Conservation (phyloP, 2,113 vertebrate species). For the Heptranchias perlo region DNA sequence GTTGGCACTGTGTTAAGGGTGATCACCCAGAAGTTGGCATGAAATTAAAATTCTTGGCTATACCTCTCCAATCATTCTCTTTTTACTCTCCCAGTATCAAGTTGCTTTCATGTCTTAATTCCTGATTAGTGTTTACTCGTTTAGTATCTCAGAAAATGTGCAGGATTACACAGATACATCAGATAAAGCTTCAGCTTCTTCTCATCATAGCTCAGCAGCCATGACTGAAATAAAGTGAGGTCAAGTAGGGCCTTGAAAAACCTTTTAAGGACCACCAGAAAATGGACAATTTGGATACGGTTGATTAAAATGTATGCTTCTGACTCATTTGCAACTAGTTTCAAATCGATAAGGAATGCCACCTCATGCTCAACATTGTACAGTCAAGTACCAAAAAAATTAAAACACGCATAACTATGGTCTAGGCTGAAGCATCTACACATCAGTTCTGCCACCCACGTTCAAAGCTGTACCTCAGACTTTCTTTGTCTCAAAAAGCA, state of each 20-base stretch:
- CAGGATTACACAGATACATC: not conserved
- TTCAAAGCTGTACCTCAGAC: not conserved
- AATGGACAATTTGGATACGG: not conserved
- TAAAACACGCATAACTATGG: not conserved
- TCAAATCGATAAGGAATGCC: not conserved
- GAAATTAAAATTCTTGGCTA: not conserved
- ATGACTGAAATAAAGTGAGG: not conserved
- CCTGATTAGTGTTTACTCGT: not conserved
- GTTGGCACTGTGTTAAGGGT: not conserved
- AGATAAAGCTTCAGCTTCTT: not conserved
- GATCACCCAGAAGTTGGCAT: not conserved
- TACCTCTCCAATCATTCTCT: not conserved
- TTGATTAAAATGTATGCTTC: not conserved
- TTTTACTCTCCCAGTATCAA: not conserved
- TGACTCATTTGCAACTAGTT: not conserved
- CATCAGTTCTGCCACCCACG: not conserved
- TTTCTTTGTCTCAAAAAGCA: not conserved
- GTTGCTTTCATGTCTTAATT: not conserved
- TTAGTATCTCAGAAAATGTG: not conserved
- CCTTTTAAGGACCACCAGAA: not conserved
- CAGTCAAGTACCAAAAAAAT: not conserved
- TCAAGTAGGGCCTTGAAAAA: not conserved
- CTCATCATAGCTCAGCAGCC: not conserved
- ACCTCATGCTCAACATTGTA: not conserved
- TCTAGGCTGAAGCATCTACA: not conserved